phyloP scores from a whole-genome alignment of 2,113 vertebrate species.

The Xiphophorus couchianus region DNA sequence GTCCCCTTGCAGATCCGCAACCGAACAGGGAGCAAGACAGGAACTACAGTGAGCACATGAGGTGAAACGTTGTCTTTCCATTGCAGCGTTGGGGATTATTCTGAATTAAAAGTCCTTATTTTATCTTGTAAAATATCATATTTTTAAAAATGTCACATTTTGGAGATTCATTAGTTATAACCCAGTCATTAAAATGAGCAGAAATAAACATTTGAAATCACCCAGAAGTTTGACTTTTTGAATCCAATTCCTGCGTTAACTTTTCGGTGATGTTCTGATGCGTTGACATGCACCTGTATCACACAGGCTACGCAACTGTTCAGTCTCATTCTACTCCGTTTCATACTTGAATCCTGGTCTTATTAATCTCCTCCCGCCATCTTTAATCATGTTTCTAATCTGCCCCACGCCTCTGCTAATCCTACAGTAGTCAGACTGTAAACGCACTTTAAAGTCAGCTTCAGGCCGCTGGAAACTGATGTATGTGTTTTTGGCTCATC shows the following conservation, averaged over 20 bases:
- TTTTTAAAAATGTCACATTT: not conserved
- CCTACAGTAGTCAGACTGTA: constrained; percentile 57
- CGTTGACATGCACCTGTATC: not conserved
- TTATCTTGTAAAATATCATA: not conserved
- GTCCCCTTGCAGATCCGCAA: constrained; percentile 5
- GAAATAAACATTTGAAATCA: not conserved
- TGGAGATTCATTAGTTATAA: not conserved
- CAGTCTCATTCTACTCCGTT: constrained; percentile 25
- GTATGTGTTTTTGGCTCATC: constrained; percentile 5
- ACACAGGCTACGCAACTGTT: constrained; percentile 57
- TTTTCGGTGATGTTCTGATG: constrained; percentile 1
- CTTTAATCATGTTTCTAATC: constrained; percentile 33
- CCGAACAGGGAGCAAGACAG: not conserved
- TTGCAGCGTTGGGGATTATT: too few species aligned
- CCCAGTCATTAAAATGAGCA: not conserved
- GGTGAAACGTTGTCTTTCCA: constrained; percentile 13
- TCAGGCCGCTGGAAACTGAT: constrained; percentile 24
- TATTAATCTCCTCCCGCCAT: constrained; percentile 18
- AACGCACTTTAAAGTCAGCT: constrained; percentile 66
- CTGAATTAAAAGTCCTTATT: too few species aligned
- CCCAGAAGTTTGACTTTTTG: not conserved
- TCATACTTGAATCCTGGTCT: constrained; percentile 44
- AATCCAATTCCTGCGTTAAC: not conserved
- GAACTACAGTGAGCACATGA: constrained; percentile 11
- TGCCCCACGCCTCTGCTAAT: constrained; percentile 59